These are phyloP conservation scores for Aspiorhynchus laticeps DNA, from an alignment of 2,113 vertebrate genomes.

Conservation along the genomic window DNA sequence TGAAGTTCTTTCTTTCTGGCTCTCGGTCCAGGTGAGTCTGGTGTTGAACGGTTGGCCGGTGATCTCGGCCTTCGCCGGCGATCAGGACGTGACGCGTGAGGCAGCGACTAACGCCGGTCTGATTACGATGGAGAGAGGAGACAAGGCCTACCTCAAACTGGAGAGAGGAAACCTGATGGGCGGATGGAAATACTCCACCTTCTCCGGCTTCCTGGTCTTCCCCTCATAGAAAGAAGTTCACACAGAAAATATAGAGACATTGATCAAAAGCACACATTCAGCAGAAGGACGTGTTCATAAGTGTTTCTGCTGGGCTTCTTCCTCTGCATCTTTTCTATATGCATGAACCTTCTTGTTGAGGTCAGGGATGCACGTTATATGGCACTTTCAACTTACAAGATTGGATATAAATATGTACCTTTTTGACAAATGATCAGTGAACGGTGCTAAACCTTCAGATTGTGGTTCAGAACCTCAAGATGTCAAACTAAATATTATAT, in stretches of 20 bases:
- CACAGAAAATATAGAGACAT: neutral
- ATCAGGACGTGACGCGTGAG: conserved; percentile 87
- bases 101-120: conserved; percentile 85
- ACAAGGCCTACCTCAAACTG: conserved; percentile 86
- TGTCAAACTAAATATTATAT: neutral
- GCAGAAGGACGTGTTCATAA: neutral
- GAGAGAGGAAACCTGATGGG: conserved; percentile 86
- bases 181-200: conserved; percentile 89
- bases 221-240: conserved; percentile 69
- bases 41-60: conserved; percentile 85
- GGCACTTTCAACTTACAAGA: neutral
- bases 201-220: conserved; percentile 88
- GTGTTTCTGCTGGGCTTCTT: neutral
- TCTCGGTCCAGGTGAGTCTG: conserved; percentile 78
- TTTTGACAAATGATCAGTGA: neutral
- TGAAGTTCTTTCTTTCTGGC: neutral
- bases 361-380: neutral
- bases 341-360: neutral
- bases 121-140: conserved; percentile 83
- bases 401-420: neutral
- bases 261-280: neutral
- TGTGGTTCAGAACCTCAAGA: neutral
- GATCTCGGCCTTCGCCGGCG: conserved; percentile 85
- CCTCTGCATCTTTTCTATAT: neutral
- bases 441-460: neutral